A percentile compares a stretch with the other conserved stretches of the same genome.
Conservation (phyloP, 2,888 invertebrate genomes). For the Ectobius pallidus region DNA sequence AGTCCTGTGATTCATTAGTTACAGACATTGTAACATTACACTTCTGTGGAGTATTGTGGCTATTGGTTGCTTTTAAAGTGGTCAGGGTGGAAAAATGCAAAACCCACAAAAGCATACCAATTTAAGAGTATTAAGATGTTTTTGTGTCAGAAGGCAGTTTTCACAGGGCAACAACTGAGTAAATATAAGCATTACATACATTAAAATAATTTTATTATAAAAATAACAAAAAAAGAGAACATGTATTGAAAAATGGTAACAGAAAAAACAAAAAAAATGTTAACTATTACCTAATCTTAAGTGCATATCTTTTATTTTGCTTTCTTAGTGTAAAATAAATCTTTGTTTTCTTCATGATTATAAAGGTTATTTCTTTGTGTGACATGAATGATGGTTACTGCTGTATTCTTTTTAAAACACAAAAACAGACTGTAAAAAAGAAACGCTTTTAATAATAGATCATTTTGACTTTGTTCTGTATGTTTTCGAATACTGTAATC, state of each 20-base stretch:
- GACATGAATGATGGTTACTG: no score
- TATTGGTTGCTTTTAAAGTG: conserved; percentile 15
- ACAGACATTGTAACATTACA: not conserved
- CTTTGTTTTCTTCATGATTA: not conserved
- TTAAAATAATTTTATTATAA: conserved; percentile 63
- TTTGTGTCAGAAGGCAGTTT: conserved; percentile 70
- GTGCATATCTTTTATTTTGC: conserved; percentile 11
- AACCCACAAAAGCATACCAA: conserved; percentile 24
- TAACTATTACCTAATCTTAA: conserved; percentile 9
- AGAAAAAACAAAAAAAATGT: conserved; percentile 51
- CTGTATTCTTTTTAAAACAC: no score
- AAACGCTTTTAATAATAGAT: no score
- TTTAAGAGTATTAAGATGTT: conserved; percentile 46
- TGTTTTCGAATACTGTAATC: conserved; percentile 11
- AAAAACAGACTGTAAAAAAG: no score
- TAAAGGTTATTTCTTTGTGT: no score
- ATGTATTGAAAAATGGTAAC: conserved; percentile 37
- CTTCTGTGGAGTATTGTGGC: not conserved
- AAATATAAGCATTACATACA: conserved; percentile 64
- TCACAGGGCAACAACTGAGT: conserved; percentile 72
- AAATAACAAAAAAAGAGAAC: conserved; percentile 61
- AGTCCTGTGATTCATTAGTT: conserved; percentile 13
- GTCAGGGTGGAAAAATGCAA: not conserved
- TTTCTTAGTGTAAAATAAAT: conserved; percentile 10
- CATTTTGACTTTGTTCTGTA: no score